These are phyloP conservation scores for Metalampra italica DNA, from an alignment of 2,888 invertebrate genomes.

Conservation along the genomic window DNA sequence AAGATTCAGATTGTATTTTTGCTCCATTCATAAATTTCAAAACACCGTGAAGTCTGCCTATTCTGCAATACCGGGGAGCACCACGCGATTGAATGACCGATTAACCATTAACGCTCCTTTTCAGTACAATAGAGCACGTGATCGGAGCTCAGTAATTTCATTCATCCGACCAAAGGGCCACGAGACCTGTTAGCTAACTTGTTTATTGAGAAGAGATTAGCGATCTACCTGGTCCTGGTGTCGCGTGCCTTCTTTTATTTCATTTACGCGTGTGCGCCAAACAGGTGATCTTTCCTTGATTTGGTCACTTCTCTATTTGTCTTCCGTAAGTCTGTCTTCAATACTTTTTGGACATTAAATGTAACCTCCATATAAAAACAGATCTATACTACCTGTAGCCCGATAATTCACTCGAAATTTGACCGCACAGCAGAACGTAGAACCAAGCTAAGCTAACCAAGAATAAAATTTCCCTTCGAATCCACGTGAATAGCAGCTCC, in stretches of 20 bases:
- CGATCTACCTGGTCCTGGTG: slow-evolving; percentile 22
- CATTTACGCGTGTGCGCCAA: slow-evolving; percentile 11
- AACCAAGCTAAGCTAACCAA: too few relatives aligned
- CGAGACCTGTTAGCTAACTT: slow-evolving; percentile 31
- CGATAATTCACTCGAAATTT: too few relatives aligned
- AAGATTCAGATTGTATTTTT: slow-evolving; percentile 47
- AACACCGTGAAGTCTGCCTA: slow-evolving; percentile 50
- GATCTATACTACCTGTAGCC: too few relatives aligned
- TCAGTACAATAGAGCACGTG: slow-evolving; percentile 67
- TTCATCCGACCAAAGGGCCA: slow-evolving; percentile 51
- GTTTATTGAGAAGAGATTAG: slow-evolving; percentile 32
- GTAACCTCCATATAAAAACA: too few relatives aligned
- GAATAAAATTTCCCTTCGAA: too few relatives aligned
- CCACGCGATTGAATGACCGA: slow-evolving; percentile 60
- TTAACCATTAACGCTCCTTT: slow-evolving; percentile 63
- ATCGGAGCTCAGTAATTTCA: slow-evolving; percentile 50
- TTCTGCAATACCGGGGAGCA: slow-evolving; percentile 44
- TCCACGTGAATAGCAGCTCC: too few relatives aligned
- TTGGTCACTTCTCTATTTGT: not conserved
- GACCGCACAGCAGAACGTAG: too few relatives aligned
- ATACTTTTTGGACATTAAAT: too few relatives aligned
- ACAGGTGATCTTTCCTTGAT: slow-evolving; percentile 3
- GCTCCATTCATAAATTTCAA: slow-evolving; percentile 60
- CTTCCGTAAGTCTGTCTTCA: not conserved
- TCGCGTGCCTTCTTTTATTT: slow-evolving; percentile 17